Base-by-base conservation (phyloP, 2,888 invertebrate species). In the Caenorhabditis doughertyi region DNA sequence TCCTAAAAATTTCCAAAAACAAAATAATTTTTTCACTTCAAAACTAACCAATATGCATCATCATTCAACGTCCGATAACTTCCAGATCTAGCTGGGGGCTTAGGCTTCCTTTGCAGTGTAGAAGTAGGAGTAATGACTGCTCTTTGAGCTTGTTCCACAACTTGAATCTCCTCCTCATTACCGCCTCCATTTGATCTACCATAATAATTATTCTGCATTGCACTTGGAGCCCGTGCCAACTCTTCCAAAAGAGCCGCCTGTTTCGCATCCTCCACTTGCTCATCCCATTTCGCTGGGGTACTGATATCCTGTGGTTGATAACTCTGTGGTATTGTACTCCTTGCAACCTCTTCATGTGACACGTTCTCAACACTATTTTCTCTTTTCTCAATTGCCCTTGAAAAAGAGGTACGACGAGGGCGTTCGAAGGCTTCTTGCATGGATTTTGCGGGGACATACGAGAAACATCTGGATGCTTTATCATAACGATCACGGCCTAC, bases 401-500 rank as follows among this genome's bases (percentile, higher is more conserved):
- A 74, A 64, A 86, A 76, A 3, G 86, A 87, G 9, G 84, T 83
- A n/a, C 84, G 53, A 11, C 85, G 62, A 8, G 86, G 86, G n/a
- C 85, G 70, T 53, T 89, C 89, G 72, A 91, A 85, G 25, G 89
- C 88, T 71, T 91, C 91, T 64, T 90, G 89, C 70, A 92, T 84
- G 9, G 90, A 89, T 70, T 90, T 89, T n/a, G 90, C 89, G 0
- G 92, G 92, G 16, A 90, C 92, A 80, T 92, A 92, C 18, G 91
- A 90, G 85, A 92, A 92, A 73, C 92, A 92, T 55, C 89, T 87
- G 1, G 91, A 91, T 2, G 88, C 87, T 49, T 91, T 91, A 79
- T 92, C 92, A 83, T 92, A 92, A 51, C 90, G 87, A 47, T 90
- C 92, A 58, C 87, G 87, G 27, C 88, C 91, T 8, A 92, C 92